Evolutionary conservation across 2,888 invertebrate species (phyloP).

Genomic region (Slavum lentiscoides): DNA sequence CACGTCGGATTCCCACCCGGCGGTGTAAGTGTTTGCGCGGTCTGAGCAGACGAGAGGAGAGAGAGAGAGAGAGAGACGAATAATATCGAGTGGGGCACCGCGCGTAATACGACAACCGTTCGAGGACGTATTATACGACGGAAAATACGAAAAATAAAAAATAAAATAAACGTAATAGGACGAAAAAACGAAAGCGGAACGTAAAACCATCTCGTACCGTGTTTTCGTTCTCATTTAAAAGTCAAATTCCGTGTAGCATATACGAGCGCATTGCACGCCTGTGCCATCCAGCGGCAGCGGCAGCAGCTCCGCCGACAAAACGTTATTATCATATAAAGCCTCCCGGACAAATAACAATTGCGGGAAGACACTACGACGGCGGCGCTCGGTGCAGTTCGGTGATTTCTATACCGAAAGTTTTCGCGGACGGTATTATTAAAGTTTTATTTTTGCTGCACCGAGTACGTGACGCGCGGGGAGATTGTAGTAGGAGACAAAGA

Average conservation of each 20-base stretch:
- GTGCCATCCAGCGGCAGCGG: no score
- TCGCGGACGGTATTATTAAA: slow-evolving; percentile 46
- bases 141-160: slow-evolving; percentile 5
- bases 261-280: background rate
- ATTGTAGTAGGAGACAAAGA: background rate
- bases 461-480: background rate
- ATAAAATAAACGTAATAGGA: background rate
- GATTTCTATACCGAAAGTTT: slow-evolving; percentile 46
- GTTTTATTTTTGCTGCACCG: slow-evolving; percentile 44
- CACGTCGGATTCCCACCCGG: no score
- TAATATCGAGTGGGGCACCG: background rate
- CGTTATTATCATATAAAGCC: slow-evolving; percentile 46
- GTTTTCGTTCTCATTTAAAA: slow-evolving; percentile 46
- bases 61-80: background rate
- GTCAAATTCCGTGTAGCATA: slow-evolving; percentile 38
- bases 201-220: slow-evolving; percentile 32
- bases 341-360: slow-evolving; percentile 51
- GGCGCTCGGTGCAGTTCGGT: slow-evolving; percentile 15
- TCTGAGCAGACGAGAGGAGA: no score
- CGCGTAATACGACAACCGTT: slow-evolving; percentile 10
- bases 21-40: no score
- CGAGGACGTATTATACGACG: background rate
- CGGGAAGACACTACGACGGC: background rate
- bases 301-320: background rate
- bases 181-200: slow-evolving; percentile 15